Evolutionary conservation across 2,113 vertebrate species (phyloP).

Genomic region (Uria lomvia): DNA sequence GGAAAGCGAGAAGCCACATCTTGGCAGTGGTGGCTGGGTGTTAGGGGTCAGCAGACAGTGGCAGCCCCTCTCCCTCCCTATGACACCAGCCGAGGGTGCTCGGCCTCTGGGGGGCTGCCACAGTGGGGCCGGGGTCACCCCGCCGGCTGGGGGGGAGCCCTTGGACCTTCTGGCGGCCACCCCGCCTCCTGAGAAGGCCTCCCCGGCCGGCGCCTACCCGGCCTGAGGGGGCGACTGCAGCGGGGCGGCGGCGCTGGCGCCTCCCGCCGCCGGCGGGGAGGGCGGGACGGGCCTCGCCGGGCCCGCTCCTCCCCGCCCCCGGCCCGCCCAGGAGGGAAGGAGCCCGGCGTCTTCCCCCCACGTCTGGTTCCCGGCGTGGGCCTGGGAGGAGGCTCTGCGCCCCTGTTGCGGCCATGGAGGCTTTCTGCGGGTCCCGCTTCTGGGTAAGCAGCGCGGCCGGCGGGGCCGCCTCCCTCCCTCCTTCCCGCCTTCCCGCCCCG

Average conservation of each 20-base stretch:
- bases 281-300: background rate
- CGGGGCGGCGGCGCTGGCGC: background rate
- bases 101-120: background rate
- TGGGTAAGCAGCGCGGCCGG: conserved; percentile 43
- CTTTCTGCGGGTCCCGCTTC: conserved; percentile 54
- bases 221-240: background rate
- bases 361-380: background rate
- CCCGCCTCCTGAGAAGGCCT: fast-evolving
- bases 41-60: fast-evolving
- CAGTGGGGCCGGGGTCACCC: background rate
- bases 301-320: background rate
- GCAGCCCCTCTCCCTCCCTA: background rate
- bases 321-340: background rate
- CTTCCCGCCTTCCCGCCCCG: background rate
- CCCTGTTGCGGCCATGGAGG: conserved; percentile 1
- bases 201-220: background rate
- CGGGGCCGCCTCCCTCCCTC: background rate
- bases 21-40: too few species aligned
- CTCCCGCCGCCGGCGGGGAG: background rate
- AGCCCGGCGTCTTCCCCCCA: background rate
- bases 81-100: background rate
- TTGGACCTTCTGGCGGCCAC: fast-evolving
- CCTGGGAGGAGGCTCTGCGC: background rate
- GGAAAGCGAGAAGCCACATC: background rate
- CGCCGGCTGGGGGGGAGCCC: fast-evolving